These are phyloP conservation scores for Knipowitschia caucasica DNA, from an alignment of 2,797 vertebrate species.

Conservation along the genomic window DNA sequence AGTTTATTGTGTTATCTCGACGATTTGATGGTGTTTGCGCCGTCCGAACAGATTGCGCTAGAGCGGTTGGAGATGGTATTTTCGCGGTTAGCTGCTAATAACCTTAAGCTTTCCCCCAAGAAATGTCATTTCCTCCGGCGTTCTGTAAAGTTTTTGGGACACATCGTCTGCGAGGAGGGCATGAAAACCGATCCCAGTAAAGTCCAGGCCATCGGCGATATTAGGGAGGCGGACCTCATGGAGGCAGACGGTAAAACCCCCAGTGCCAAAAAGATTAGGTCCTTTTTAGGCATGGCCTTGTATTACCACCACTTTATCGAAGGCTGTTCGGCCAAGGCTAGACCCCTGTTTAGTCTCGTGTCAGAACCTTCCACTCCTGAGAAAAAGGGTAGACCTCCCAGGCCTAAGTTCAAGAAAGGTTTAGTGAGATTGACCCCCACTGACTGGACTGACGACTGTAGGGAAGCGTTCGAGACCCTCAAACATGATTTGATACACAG, in stretches of 20 bases:
- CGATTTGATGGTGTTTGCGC: not conserved
- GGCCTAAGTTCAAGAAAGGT: constrained; percentile 2
- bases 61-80: constrained; percentile 31
- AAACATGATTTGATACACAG: constrained; percentile 4
- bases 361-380: not conserved
- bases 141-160: constrained; percentile 21
- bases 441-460: constrained; percentile 20
- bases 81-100: constrained; percentile 7
- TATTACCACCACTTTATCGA: constrained; percentile 33
- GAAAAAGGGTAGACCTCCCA: not conserved
- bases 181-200: constrained; percentile 18
- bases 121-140: constrained; percentile 17
- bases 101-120: constrained; percentile 29
- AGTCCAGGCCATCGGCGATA: constrained; percentile 18
- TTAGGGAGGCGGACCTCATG: constrained; percentile 24
- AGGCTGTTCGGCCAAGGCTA: constrained; percentile 22
- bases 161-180: constrained; percentile 20
- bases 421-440: not conserved
- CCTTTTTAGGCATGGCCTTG: constrained; percentile 16
- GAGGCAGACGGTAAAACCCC: constrained; percentile 7
- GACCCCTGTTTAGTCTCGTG: constrained; percentile 11
- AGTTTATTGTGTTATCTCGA: not conserved
- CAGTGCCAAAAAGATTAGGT: constrained; percentile 22
- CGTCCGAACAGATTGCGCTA: constrained; percentile 2
- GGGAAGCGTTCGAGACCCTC: not conserved